Percentiles rank a stretch among this genome's conserved stretches.
These are phyloP conservation scores for Orchestia grillus DNA, from an alignment of 1,140 invertebrate genomes.

Conservation along the genomic window DNA sequence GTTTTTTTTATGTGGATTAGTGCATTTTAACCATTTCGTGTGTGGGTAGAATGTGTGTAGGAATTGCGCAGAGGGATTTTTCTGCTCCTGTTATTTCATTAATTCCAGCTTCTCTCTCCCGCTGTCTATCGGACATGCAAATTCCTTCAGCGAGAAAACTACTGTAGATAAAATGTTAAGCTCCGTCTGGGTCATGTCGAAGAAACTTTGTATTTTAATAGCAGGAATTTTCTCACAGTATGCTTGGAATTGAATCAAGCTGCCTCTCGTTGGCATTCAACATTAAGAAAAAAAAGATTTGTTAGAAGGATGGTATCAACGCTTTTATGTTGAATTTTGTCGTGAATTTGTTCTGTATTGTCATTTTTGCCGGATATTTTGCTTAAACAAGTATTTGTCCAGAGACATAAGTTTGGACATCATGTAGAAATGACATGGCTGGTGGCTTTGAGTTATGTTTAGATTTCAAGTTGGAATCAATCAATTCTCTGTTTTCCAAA, in stretches of 20 bases:
- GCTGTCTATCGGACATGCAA: too few species aligned
- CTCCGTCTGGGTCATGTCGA: neutral
- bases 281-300: neutral
- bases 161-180: neutral
- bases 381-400: too few species aligned
- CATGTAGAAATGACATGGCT: too few species aligned
- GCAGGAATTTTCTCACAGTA: neutral
- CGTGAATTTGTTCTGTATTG: neutral
- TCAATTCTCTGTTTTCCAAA: too few species aligned
- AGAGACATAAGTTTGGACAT: too few species aligned
- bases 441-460: neutral
- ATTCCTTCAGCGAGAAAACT: too few species aligned
- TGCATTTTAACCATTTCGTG: too few species aligned
- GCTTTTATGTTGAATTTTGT: neutral
- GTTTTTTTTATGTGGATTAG: neutral
- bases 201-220: neutral
- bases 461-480: neutral
- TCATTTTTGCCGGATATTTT: neutral
- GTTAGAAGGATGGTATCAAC: neutral
- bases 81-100: too few species aligned
- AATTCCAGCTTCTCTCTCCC: too few species aligned
- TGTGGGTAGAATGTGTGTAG: too few species aligned
- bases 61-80: too few species aligned
- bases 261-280: neutral
- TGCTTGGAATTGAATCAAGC: neutral